phyloP scores from a whole-genome alignment of 2,113 vertebrate genomes.

The Macrotus californicus region DNA sequence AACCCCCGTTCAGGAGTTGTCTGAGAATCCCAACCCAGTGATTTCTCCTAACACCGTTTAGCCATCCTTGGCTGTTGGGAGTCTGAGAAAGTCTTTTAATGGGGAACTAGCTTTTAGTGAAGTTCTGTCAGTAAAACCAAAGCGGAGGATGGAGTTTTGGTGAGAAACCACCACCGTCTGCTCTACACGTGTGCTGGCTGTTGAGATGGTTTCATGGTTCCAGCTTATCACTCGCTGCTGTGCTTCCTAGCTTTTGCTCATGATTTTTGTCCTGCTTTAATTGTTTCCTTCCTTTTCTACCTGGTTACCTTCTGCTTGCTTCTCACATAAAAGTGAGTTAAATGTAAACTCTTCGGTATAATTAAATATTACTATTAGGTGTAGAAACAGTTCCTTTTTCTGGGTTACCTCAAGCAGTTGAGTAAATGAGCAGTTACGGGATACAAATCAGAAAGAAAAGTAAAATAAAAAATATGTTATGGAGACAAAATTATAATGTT shows the following conservation, averaged over 20 bases:
- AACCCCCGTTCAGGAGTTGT: not conserved
- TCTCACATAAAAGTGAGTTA: not conserved
- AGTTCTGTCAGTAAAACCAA: not conserved
- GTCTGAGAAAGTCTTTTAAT: not conserved
- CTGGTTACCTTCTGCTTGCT: not conserved
- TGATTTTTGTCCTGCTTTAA: not conserved
- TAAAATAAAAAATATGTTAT: not conserved
- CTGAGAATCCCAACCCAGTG: not conserved
- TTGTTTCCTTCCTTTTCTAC: not conserved
- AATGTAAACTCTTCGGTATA: not conserved
- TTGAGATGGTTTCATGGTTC: not conserved
- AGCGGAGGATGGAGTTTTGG: not conserved
- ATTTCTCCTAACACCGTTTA: not conserved
- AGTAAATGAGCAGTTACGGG: not conserved
- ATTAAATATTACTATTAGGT: slow-evolving; percentile 3
- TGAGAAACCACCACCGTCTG: not conserved
- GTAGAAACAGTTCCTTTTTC: not conserved
- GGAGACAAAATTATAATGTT: not conserved
- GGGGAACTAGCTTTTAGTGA: not conserved
- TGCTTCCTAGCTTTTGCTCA: not conserved
- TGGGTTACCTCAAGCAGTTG: not conserved
- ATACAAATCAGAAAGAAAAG: not conserved
- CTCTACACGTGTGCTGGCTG: not conserved
- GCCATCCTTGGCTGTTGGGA: not conserved
- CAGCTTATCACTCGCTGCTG: not conserved